phyloP scores from a whole-genome alignment of 1,140 invertebrate species.

The Orussus abietinus region DNA sequence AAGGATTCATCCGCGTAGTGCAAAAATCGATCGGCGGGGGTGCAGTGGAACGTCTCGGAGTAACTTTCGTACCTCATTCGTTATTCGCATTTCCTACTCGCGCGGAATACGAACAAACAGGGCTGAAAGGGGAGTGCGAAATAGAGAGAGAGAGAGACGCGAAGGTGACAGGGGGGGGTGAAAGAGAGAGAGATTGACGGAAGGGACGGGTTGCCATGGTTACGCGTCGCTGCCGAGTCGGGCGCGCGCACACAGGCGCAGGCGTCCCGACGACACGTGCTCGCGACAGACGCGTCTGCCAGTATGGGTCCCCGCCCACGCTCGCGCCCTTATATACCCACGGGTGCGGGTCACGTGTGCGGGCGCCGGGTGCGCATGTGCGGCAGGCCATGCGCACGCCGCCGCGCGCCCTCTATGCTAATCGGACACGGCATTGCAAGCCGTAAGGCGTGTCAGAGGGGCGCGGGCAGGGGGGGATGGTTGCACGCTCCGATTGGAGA shows the following conservation, averaged over 20 bases:
- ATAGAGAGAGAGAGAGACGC: not conserved
- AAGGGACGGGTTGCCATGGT: constrained; percentile 42
- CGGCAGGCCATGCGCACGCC: not conserved
- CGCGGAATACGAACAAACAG: too few relatives aligned
- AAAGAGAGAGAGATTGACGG: constrained; percentile 21
- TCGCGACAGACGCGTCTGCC: constrained; percentile 17
- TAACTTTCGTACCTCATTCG: too few relatives aligned
- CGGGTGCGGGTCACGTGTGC: constrained; percentile 2
- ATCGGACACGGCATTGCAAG: not conserved
- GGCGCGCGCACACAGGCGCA: constrained; percentile 22
- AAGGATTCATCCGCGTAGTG: too few relatives aligned
- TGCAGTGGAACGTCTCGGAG: too few relatives aligned
- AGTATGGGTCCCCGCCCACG: too few relatives aligned
- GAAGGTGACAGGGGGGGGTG: constrained; percentile 8
- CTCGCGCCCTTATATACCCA: too few relatives aligned
- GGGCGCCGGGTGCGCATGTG: not conserved
- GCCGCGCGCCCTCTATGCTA: not conserved
- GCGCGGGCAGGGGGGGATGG: not conserved
- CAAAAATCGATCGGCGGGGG: too few relatives aligned
- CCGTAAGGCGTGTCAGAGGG: not conserved
- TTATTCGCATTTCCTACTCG: too few relatives aligned
- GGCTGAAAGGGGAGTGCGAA: not conserved
- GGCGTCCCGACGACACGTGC: not conserved
- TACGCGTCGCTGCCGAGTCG: constrained; percentile 38
- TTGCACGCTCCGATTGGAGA: not conserved